phyloP scores from a whole-genome alignment of 2,113 vertebrate genomes.

The Corythoichthys haematopterus region DNA sequence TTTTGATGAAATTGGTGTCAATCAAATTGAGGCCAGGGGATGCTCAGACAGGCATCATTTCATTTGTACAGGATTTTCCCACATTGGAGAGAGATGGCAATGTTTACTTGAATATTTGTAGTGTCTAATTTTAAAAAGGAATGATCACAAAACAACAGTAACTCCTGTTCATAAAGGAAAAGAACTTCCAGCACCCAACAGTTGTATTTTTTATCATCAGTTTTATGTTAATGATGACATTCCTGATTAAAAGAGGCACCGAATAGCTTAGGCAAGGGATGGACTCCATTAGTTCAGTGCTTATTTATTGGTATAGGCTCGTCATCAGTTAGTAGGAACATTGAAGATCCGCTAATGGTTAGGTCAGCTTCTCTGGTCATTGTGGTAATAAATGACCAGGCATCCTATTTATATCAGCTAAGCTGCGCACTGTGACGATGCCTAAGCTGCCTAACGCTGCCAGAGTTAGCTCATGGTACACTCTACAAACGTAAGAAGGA shows the following conservation, averaged over 20 bases:
- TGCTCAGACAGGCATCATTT: neutral
- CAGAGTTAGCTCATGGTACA: slow-evolving; percentile 36
- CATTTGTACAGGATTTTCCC: neutral
- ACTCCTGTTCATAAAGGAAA: slow-evolving; percentile 32
- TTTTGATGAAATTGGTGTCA: neutral
- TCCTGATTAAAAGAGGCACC: neutral
- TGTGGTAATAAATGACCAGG: slow-evolving; percentile 62
- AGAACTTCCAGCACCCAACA: slow-evolving; percentile 29
- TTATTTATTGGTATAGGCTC: slow-evolving; percentile 14
- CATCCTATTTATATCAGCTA: slow-evolving; percentile 73
- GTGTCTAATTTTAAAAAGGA: neutral
- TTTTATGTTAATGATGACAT: neutral
- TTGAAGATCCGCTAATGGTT: slow-evolving; percentile 35
- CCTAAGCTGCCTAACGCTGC: slow-evolving; percentile 66
- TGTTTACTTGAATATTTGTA: neutral
- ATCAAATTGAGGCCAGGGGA: neutral
- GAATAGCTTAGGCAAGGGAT: neutral
- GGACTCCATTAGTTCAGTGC: slow-evolving; percentile 17
- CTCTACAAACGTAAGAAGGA: slow-evolving; percentile 11
- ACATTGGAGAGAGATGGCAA: neutral
- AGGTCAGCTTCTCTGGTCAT: slow-evolving; percentile 39
- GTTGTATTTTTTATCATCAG: neutral
- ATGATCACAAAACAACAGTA: slow-evolving; percentile 24
- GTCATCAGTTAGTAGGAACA: slow-evolving; percentile 24
- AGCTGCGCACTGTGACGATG: slow-evolving; percentile 54